Conservation (phyloP, 2,888 invertebrate genomes). For the Amphimallon solstitiale region DNA sequence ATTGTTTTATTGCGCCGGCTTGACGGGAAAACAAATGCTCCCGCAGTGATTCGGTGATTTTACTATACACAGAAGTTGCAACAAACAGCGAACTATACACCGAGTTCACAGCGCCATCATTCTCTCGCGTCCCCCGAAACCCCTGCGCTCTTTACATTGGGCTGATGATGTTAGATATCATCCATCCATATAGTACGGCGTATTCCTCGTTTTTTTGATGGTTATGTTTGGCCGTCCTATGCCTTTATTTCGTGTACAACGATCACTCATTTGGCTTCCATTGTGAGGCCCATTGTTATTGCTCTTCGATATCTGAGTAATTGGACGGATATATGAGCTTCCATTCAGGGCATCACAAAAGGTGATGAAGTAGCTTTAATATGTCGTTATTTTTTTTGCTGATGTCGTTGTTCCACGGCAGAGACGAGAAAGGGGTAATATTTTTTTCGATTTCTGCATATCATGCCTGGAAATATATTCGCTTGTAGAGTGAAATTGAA, state of each 20-base stretch:
- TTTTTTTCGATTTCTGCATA: background rate
- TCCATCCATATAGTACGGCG: conserved; percentile 31
- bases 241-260: conserved; percentile 41
- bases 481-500: no score
- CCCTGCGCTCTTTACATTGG: background rate
- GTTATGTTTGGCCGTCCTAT: background rate
- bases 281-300: conserved; percentile 52
- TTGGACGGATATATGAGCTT: conserved; percentile 49
- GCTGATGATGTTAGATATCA: conserved; percentile 21
- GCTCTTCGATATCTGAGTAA: conserved; percentile 51
- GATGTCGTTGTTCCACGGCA: background rate
- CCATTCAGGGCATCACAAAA: conserved; percentile 43
- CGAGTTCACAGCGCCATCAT: conserved; percentile 31
- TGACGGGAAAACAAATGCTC: conserved; percentile 59
- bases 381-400: conserved; percentile 39
- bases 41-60: conserved; percentile 59
- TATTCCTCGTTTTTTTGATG: conserved; percentile 7
- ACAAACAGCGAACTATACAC: no score
- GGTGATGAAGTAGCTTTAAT: conserved; percentile 48
- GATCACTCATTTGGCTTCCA: conserved; percentile 48
- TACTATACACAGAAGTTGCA: conserved; percentile 42
- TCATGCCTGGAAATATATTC: no score
- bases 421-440: background rate
- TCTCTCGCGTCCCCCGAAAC: conserved; percentile 31
- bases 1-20: conserved; percentile 49